phyloP scores from a whole-genome alignment of 2,888 invertebrate species.

The Clostera curtula region DNA sequence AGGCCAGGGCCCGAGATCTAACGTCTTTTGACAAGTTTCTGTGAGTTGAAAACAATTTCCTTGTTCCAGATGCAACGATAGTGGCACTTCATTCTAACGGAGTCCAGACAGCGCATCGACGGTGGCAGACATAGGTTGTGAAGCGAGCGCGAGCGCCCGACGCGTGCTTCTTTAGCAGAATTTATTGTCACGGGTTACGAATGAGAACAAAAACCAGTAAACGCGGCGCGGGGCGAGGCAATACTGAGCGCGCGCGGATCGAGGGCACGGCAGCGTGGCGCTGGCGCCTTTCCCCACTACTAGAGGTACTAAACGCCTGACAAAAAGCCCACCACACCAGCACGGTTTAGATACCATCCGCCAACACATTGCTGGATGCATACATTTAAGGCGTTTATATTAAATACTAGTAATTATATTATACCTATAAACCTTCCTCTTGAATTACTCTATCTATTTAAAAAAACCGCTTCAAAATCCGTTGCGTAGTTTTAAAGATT shows the following conservation, averaged over 20 bases:
- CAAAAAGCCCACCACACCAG: slow-evolving; percentile 18
- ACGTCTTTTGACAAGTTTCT: slow-evolving; percentile 95
- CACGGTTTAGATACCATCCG: slow-evolving; percentile 23
- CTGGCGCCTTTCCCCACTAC: slow-evolving; percentile 28
- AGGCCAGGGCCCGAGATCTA: slow-evolving; percentile 65
- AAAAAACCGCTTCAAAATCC: too few relatives aligned
- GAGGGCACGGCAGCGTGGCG: slow-evolving; percentile 6
- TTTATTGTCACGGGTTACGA: slow-evolving; percentile 65
- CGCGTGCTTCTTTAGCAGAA: slow-evolving; percentile 50
- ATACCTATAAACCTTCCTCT: too few relatives aligned
- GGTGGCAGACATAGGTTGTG: slow-evolving; percentile 67
- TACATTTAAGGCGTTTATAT: too few relatives aligned
- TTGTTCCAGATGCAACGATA: slow-evolving; percentile 94
- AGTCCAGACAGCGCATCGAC: slow-evolving; percentile 59
- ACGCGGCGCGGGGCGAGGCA: slow-evolving; percentile 46
- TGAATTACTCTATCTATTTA: too few relatives aligned
- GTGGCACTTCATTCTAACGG: slow-evolving; percentile 80
- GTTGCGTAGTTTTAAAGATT: too few relatives aligned
- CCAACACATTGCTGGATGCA: neutral
- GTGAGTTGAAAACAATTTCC: slow-evolving; percentile 94
- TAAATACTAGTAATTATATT: too few relatives aligned
- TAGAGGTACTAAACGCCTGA: slow-evolving; percentile 9
- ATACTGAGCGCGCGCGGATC: slow-evolving; percentile 46
- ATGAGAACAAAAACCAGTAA: slow-evolving; percentile 31
- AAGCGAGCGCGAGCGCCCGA: slow-evolving; percentile 65